Base-by-base conservation (phyloP, 2,888 invertebrate species). In the Schizaphis graminum region DNA sequence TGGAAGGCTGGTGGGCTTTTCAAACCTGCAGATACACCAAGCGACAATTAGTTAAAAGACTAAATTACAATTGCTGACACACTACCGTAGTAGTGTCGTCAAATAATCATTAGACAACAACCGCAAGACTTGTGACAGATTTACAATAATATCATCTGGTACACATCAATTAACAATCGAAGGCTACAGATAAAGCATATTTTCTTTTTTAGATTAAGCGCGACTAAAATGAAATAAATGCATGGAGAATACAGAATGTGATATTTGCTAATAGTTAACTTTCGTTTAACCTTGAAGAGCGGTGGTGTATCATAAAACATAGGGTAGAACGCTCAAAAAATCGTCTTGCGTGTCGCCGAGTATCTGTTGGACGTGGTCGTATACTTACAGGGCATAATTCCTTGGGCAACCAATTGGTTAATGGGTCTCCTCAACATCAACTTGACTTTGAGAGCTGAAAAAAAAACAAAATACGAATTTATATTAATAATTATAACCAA, bases 331-430 rank as follows among this genome's bases (percentile, higher is more conserved):
- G 21, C 21, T 53, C 67, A n/a, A 35, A 35, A 77, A 35, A 35
- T 2, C 8, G 35, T 77, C 77, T 77, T 44, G 26, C 86, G 47
- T 28, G 86, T 13, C 47, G n/a, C 16, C 0, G 13, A 13, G 47
- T 47, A n/a, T 77, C 2, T 77, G 21, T 21, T 35, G 86, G 44
- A 7, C 7, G 47, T 47, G 47, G 28, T 88, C 10, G 28, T 89
- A 53, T 96, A 99, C 99, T 98, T 97, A 99, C 99, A 98, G 96
- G 99, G 99, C 97, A 99, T 98, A 96, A 99, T 99, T 96, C 99
- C 99, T 97, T 99, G 99, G 95, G 98, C 99, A 95, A 99, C 99
- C 95, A 99, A 97, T 96, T 99, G 99, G 96, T 98, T 98, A 96
- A 99, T 97, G 95, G 99, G 99, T 96, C 99, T 97, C 96, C 99